Evolutionary conservation across 2,797 vertebrate species (phyloP), one percentile per base, ranked within the genome.

Genomic region (Anguilla obscura): DNA sequence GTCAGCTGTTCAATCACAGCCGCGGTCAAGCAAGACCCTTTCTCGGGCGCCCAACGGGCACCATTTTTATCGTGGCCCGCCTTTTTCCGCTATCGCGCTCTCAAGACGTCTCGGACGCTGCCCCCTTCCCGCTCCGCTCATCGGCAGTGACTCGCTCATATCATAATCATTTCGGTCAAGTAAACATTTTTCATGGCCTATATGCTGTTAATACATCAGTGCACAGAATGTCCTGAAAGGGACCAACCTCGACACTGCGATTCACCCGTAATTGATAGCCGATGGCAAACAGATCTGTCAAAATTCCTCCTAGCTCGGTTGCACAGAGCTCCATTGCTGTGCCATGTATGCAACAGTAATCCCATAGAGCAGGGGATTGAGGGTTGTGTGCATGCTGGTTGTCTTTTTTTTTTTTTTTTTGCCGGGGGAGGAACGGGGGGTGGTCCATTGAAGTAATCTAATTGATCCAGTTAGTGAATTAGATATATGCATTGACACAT

Each of bases 1-100:
- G 85, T 33, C 89, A 86, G 87, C 84, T 69, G 36, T 63, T 91
- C 88, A 80, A 85, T 89, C 88, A n/a, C 16, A 58, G 86, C 40
- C 8, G 63, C 84, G 82, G 74, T 89, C 86, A 82, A 87, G 87
- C 85, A 88, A 86, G 60, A 83, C 16, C 63, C 66, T 66, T 56
- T 33, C 33, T n/a, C 71, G 40, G 52, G 50, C 30, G 7, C 48
- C 18, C 14, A 7, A 85, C 71, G 48, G 54, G 52, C 50, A 21
- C 84, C 71, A 16, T 85, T 69, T 88, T 52, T 40, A 88, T 85
- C 83, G 56, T 80, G 24, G 45, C 84, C 16, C 27, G 48, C 45
- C 52, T 40, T 14, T 5, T 40, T n/a, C 9, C 24, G 36, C 52
- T 66, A n/a, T 50, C 14, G 14, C 18, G 33, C 16, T 6, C 45